phyloP scores from a whole-genome alignment of 2,113 vertebrate genomes.

The Jacana jacana region DNA sequence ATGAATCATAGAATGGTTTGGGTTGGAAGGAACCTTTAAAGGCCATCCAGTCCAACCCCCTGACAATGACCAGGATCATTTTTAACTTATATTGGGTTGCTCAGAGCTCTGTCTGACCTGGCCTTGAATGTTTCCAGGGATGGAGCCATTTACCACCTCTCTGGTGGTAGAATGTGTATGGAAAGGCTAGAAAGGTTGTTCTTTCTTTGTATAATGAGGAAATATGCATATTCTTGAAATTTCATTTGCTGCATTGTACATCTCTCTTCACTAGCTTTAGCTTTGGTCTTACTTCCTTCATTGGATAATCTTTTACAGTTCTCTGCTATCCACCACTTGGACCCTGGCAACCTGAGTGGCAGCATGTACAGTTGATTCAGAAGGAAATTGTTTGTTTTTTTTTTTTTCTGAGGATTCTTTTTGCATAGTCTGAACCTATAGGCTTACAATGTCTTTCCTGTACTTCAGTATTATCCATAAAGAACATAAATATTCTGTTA shows the following conservation, averaged over 20 bases:
- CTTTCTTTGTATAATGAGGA: neutral
- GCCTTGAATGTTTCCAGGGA: neutral
- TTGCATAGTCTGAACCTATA: neutral
- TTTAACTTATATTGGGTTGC: neutral
- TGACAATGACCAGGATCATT: neutral
- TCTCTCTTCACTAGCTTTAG: neutral
- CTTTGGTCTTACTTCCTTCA: neutral
- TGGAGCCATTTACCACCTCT: neutral
- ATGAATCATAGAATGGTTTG: neutral
- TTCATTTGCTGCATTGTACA: neutral
- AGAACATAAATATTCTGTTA: neutral
- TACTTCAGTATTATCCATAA: neutral
- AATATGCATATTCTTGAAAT: neutral
- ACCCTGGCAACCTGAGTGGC: neutral
- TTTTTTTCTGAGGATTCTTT: neutral
- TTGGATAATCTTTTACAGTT: neutral
- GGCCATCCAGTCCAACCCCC: neutral
- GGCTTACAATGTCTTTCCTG: neutral
- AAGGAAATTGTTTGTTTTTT: neutral
- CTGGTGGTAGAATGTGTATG: neutral
- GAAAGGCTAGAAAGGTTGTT: neutral
- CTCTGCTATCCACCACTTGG: neutral
- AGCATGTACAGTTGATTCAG: neutral
- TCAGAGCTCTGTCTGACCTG: neutral
- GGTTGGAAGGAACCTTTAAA: neutral